Evolutionary conservation across 35 echinoderm and acorn worm genomes (phyloP).

Genomic region (Eucidaris tribuloides): DNA sequence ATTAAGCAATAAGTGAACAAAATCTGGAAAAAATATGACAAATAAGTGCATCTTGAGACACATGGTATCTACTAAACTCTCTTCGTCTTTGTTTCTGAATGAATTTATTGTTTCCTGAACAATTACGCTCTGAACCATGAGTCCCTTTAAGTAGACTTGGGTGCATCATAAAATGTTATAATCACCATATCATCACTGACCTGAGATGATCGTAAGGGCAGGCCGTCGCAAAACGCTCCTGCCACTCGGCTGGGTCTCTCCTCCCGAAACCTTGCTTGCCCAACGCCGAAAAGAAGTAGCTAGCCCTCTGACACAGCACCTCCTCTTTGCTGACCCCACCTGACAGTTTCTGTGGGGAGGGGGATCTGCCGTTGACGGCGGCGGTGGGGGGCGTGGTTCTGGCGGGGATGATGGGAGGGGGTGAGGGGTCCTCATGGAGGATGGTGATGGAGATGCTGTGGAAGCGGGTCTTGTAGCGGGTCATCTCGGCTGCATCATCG

Average conservation of each 20-base stretch:
- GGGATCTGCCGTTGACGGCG: neutral
- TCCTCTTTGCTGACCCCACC: conserved; percentile 27
- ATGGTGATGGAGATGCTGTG: conserved; percentile 80
- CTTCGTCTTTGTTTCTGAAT: too few species aligned
- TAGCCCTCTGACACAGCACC: conserved; percentile 58
- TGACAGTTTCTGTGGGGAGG: neutral
- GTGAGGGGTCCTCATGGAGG: conserved; percentile 88
- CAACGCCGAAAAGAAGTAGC: conserved; percentile 68
- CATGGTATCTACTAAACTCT: too few species aligned
- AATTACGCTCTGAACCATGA: too few species aligned
- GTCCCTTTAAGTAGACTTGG: too few species aligned
- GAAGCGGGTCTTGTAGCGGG: conserved; percentile 79
- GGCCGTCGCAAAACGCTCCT: conserved; percentile 64
- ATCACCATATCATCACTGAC: neutral
- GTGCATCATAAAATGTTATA: too few species aligned
- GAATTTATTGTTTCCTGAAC: too few species aligned
- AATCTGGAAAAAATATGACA: too few species aligned
- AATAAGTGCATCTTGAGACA: too few species aligned
- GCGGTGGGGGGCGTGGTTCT: neutral
- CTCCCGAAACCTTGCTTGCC: conserved; percentile 66
- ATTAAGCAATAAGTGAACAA: too few species aligned
- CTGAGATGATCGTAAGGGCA: conserved; percentile 97
- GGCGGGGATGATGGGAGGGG: conserved; percentile 35
- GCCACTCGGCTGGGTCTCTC: conserved; percentile 73
- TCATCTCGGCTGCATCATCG: conserved; percentile 80